phyloP scores from a whole-genome alignment of 2,113 vertebrate genomes.

The Pseudorectes ferrugineus region DNA sequence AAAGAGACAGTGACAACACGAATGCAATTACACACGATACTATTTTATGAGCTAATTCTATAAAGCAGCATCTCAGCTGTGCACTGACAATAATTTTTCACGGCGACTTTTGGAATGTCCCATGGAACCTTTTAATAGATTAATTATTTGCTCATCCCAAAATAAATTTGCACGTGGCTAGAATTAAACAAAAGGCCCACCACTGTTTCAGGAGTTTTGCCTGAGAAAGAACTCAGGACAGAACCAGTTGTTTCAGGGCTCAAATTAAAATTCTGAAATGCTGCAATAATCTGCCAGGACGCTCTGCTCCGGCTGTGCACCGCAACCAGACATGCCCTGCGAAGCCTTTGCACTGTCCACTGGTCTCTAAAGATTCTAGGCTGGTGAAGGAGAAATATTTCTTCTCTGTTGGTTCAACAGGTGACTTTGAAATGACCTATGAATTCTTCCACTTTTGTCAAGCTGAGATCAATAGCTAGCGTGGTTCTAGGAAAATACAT shows the following conservation, averaged over 20 bases:
- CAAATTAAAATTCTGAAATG: not conserved
- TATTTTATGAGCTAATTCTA: constrained; percentile 57
- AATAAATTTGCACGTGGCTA: constrained; percentile 30
- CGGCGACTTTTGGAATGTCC: constrained; percentile 12
- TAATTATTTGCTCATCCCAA: constrained; percentile 53
- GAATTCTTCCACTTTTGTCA: not conserved
- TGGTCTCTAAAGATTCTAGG: not conserved
- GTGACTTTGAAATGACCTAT: constrained; percentile 40
- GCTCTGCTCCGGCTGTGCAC: not conserved
- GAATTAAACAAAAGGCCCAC: constrained; percentile 1
- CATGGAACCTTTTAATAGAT: constrained; percentile 49
- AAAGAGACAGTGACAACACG: constrained; percentile 47
- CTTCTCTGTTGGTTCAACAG: constrained; percentile 4
- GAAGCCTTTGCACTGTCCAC: not conserved
- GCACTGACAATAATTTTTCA: constrained; percentile 40
- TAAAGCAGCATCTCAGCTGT: constrained; percentile 48
- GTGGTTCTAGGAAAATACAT: not conserved
- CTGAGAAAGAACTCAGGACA: not conserved
- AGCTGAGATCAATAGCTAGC: not conserved
- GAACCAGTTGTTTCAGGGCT: not conserved
- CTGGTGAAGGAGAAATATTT: not conserved
- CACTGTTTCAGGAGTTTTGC: not conserved
- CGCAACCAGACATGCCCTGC: rapidly evolving
- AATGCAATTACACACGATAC: constrained; percentile 43
- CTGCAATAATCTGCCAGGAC: not conserved